Conservation (phyloP, 2,113 vertebrate genomes). For the zebrafish (Danio rerio) region GRCz12tu NC_133193.1:24639501-24640000, state of each 20-base stretch:
- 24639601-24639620: conserved; percentile 45
- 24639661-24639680: conserved; percentile 33
- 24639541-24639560: conserved; percentile 19
- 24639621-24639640: conserved; percentile 51
- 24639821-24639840: background rate
- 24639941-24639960: too few species aligned
- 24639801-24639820: background rate
- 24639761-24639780: background rate
- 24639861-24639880: too few species aligned
- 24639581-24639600: conserved; percentile 48
- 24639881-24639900: too few species aligned
- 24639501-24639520: conserved; percentile 23
- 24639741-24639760: conserved; percentile 7
- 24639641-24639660: conserved; percentile 48
- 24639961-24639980: too few species aligned
- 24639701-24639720: conserved; percentile 31
- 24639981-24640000: too few species aligned
- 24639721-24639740: background rate
- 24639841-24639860: background rate
- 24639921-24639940: too few species aligned
- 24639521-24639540: conserved; percentile 28
- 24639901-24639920: too few species aligned
- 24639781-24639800: background rate
- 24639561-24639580: conserved; percentile 25
- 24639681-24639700: conserved; percentile 14